These are phyloP conservation scores for Phenganax subtilis DNA, from an alignment of 92 coral and sea anemone species.

Conservation along the genomic window DNA sequence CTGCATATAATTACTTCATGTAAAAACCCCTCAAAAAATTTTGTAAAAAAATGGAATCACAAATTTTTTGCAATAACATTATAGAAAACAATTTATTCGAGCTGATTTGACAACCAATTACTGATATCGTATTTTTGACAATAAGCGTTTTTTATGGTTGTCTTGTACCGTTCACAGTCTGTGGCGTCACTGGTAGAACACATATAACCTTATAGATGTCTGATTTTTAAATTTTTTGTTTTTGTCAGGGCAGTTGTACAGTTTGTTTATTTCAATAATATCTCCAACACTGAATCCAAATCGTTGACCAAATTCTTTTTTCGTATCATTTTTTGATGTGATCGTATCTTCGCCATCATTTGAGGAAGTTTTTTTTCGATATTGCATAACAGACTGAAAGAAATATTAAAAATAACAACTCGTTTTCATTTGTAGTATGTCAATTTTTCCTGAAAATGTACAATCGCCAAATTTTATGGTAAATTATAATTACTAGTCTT, in stretches of 20 bases:
- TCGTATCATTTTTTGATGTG: conserved; percentile 49
- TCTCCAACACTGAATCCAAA: conserved; percentile 66
- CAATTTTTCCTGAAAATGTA: too few species aligned
- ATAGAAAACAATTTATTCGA: too few species aligned
- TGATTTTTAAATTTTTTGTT: conserved; percentile 29
- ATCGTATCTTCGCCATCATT: conserved; percentile 59
- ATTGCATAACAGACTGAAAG: conserved; percentile 78
- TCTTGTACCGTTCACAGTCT: too few species aligned
- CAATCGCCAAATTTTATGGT: too few species aligned
- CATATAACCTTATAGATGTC: neutral
- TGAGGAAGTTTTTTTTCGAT: conserved; percentile 79
- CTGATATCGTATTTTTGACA: neutral
- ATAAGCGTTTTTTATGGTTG: neutral
- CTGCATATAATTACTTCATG: too few species aligned
- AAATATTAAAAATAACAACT: too few species aligned
- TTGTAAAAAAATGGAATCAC: too few species aligned
- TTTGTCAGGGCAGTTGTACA: conserved; percentile 52
- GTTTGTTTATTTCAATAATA: conserved; percentile 60
- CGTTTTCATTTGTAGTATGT: too few species aligned
- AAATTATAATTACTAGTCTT: too few species aligned
- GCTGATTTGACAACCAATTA: neutral
- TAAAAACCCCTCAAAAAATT: too few species aligned
- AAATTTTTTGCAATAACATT: too few species aligned
- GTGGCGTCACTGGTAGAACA: neutral
- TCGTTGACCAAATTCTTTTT: conserved; percentile 80